Evolutionary conservation across 92 coral and sea anemone genomes (phyloP).

Genomic region (Parazoanthus swiftii): DNA sequence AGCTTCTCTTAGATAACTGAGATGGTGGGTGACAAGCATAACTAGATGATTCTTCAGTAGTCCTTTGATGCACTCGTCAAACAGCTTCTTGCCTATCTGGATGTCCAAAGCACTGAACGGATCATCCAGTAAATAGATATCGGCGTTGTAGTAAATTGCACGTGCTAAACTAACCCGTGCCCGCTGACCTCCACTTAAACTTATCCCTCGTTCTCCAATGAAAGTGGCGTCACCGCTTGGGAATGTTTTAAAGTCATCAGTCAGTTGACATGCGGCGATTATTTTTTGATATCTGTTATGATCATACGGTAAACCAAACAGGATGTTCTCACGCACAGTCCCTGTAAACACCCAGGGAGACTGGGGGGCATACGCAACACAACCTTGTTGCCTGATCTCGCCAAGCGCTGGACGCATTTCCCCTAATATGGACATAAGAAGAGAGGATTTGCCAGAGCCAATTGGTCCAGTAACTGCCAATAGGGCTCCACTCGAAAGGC

Average conservation of each 20-base stretch:
- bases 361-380: constrained; percentile 36
- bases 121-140: constrained; percentile 45
- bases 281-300: constrained; percentile 10
- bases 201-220: constrained; percentile 43
- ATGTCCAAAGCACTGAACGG: constrained; percentile 45
- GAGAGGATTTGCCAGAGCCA: constrained; percentile 44
- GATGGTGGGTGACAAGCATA: constrained; percentile 46
- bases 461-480: constrained; percentile 44
- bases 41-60: constrained; percentile 11
- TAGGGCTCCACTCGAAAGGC: constrained; percentile 32
- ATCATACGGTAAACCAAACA: constrained; percentile 36
- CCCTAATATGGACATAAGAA: constrained; percentile 42
- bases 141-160: constrained; percentile 46
- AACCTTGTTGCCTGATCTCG: constrained; percentile 26
- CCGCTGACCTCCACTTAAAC: constrained; percentile 51
- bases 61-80: constrained; percentile 40
- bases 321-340: constrained; percentile 41
- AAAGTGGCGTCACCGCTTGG: constrained; percentile 38
- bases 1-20: constrained; percentile 36
- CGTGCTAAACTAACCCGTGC: constrained; percentile 52
- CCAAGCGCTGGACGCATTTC: constrained; percentile 36
- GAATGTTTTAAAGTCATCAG: constrained; percentile 27
- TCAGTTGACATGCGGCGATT: constrained; percentile 32
- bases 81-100: constrained; percentile 24
- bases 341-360: constrained; percentile 50